Evolutionary conservation across 2,888 invertebrate genomes (phyloP).

Genomic region (Acleris cristana): DNA sequence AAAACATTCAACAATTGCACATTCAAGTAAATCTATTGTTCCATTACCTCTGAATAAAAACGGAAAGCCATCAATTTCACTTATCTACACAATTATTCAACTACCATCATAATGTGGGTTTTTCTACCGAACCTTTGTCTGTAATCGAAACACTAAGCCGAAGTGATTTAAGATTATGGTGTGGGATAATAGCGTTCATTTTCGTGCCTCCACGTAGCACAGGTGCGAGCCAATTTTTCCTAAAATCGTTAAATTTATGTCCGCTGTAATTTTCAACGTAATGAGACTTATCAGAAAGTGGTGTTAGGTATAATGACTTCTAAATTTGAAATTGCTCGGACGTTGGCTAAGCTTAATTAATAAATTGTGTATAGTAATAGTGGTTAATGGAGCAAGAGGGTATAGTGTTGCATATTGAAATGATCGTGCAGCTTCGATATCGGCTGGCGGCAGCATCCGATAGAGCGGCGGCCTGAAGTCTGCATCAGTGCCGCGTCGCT

Average conservation of each 20-base stretch:
- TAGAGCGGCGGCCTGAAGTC: constrained; percentile 23
- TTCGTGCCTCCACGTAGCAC: constrained; percentile 67
- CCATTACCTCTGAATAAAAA: constrained; percentile 39
- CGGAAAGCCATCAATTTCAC: constrained; percentile 70
- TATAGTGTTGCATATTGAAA: constrained; percentile 28
- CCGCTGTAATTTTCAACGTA: constrained; percentile 55
- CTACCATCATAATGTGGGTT: constrained; percentile 80
- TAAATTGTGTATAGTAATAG: neutral
- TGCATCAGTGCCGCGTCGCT: constrained; percentile 30
- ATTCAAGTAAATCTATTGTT: neutral
- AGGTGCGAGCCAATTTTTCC: constrained; percentile 75
- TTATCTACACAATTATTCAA: constrained; percentile 82
- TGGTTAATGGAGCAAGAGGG: constrained; percentile 21
- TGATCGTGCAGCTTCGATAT: constrained; percentile 27
- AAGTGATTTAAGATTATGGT: constrained; percentile 83
- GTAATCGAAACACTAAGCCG: constrained; percentile 82
- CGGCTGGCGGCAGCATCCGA: constrained; percentile 25
- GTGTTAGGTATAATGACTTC: constrained; percentile 4
- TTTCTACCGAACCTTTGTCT: constrained; percentile 78
- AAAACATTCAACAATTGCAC: no score
- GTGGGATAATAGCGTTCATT: constrained; percentile 80
- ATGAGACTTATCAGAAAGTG: constrained; percentile 27
- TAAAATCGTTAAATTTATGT: constrained; percentile 70
- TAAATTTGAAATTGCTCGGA: constrained; percentile 7
- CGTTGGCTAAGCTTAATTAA: neutral